Evolutionary conservation across 2,113 vertebrate species (phyloP), one percentile per base, ranked within the genome.

Genomic region (Gila orcuttii): DNA sequence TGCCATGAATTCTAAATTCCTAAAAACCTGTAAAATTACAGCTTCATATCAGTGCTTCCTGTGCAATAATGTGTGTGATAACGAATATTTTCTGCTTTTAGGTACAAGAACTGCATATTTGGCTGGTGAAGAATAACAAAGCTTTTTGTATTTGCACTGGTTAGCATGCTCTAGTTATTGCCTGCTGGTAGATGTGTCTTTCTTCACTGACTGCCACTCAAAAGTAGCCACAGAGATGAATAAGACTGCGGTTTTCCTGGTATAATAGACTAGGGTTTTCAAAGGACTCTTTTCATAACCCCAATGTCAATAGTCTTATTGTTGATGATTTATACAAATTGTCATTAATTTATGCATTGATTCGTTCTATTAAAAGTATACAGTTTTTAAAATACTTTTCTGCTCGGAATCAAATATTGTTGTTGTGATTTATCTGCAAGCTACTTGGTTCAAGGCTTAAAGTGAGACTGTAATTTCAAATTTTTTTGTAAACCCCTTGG

Each of bases 1-100:
- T 62, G 23, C 33, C 6, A 42, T 60, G 78, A 79, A 79, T 62
- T 1, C 78, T 45, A 79, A 79, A 79, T 39, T 23, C 39, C 42
- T 11, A 75, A 19, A 52, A 77, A 23, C 50, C 12, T 77, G 15
- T 10, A 52, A 60, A 79, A 79, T 42, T 17, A 59, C 21, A 4
- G 55, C 36, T 25, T 79, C 12, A 4, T 42, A 21, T 42, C 55
- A 39, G 33, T 42, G 13, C 25, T 17, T 75, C 13, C 7, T 42
- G 7, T 42, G 39, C 39, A 42, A 8, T 42, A 42, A 8, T 39
- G 1, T 75, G n/a, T 47, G 19, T n/a, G 13, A 19, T 10, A 28
- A 25, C 19, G 15, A 77, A 21, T 3, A 21, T 28, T 19, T 31
- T 52, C 42, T 74, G 13, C 71, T 45, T 3, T 47, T 23, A 45